A percentile compares a stretch with the other conserved stretches of the same genome.
Conservation (phyloP, 2,797 vertebrate species). For the Gadopsis marmoratus region DNA sequence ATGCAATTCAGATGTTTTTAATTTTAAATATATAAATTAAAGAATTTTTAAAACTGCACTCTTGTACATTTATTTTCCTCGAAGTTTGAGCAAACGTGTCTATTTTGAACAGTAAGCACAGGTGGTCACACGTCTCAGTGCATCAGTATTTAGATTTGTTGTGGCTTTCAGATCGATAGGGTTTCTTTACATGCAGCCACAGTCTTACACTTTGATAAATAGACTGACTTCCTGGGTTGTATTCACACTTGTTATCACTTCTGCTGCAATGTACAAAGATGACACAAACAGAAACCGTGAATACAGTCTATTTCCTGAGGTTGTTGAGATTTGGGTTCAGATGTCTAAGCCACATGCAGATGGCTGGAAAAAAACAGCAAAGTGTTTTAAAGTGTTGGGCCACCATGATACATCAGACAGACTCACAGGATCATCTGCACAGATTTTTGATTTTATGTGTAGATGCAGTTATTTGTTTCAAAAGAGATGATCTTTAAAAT, state of each 20-base stretch:
- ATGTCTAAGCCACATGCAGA: not conserved
- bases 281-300: conserved; percentile 10
- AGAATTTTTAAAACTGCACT: conserved; percentile 82
- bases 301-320: not conserved
- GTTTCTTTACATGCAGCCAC: not conserved
- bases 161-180: not conserved
- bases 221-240: not conserved
- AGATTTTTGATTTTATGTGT: not conserved
- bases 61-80: conserved; percentile 16
- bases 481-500: not conserved
- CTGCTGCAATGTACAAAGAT: not conserved
- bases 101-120: not conserved
- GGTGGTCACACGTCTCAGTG: not conserved
- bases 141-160: not conserved
- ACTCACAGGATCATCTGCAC: too few species aligned
- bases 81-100: not conserved
- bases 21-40: conserved; percentile 88
- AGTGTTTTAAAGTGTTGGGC: not conserved
- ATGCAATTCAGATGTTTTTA: conserved; percentile 89
- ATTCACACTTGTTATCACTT: not conserved
- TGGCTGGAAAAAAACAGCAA: not conserved
- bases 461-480: not conserved
- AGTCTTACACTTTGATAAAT: not conserved
- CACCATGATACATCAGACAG: not conserved
- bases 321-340: not conserved